A percentile compares a stretch with the other conserved stretches of the same genome.
These are phyloP conservation scores for Wiebesia pumilae DNA, from an alignment of 1,140 invertebrate species.

Conservation along the genomic window DNA sequence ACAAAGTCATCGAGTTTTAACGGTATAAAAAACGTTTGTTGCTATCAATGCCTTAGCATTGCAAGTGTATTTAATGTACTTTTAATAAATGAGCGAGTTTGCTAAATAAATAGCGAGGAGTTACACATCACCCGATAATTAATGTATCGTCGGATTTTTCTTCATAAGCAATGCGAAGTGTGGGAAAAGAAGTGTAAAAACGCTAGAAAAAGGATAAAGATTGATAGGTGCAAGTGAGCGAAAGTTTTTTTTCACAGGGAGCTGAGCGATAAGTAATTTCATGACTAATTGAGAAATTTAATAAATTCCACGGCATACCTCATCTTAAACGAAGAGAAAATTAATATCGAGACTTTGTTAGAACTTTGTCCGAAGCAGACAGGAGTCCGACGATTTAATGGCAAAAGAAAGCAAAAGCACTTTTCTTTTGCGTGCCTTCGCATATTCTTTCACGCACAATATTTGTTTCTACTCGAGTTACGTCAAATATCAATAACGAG, in stretches of 20 bases:
- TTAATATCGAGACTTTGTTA: conserved; percentile 40
- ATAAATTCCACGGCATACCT: conserved; percentile 40
- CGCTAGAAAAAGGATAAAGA: conserved; percentile 1
- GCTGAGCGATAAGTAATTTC: conserved; percentile 47
- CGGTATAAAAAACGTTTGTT: too few species aligned
- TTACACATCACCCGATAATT: not conserved
- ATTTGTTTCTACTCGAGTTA: conserved; percentile 11
- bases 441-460: not conserved
- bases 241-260: not conserved
- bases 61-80: too few species aligned
- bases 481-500: not conserved
- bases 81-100: too few species aligned
- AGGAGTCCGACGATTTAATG: too few species aligned
- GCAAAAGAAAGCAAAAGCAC: not conserved
- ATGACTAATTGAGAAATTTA: conserved; percentile 55
- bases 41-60: too few species aligned
- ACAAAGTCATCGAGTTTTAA: too few species aligned
- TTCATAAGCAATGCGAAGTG: not conserved
- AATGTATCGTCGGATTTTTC: not conserved
- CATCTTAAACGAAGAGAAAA: conserved; percentile 44
- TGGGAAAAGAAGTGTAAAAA: not conserved
- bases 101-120: too few species aligned
- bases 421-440: not conserved
- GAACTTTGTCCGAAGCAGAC: not conserved
- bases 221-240: not conserved